Conservation (phyloP, 2,888 invertebrate species). For the Phalangium opilio region DNA sequence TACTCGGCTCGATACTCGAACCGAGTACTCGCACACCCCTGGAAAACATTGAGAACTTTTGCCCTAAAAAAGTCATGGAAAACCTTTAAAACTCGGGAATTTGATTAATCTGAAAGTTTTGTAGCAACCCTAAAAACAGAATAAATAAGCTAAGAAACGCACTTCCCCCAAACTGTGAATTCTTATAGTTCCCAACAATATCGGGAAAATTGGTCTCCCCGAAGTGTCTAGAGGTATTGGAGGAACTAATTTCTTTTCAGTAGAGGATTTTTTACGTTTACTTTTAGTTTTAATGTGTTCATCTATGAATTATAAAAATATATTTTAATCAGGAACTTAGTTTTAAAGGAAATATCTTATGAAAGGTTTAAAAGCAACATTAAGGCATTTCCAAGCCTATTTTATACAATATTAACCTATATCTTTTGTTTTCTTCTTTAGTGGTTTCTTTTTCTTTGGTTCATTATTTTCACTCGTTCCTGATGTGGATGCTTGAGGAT, state of each 20-base stretch:
- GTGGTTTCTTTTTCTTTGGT: constrained; percentile 1
- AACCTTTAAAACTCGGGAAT: too few species aligned
- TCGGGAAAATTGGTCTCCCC: constrained; percentile 55
- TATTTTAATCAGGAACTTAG: not conserved
- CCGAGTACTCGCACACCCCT: too few species aligned
- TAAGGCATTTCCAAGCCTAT: not conserved
- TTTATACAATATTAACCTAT: constrained; percentile 1
- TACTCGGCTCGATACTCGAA: too few species aligned
- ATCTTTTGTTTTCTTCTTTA: not conserved
- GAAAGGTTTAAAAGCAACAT: too few species aligned
- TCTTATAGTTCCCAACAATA: constrained; percentile 50
- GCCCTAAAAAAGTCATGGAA: too few species aligned
- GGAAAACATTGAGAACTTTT: too few species aligned
- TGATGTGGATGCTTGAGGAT: not conserved
- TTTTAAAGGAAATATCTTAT: too few species aligned
- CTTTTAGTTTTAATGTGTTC: constrained; percentile 17
- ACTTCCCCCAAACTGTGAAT: constrained; percentile 60
- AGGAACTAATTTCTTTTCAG: constrained; percentile 36
- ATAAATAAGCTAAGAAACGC: constrained; percentile 12
- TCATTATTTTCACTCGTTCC: not conserved
- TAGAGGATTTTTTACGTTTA: constrained; percentile 18
- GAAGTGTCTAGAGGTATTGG: constrained; percentile 48
- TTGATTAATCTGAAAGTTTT: too few species aligned
- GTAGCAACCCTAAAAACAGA: not conserved
- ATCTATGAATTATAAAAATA: constrained; percentile 6